Conservation (phyloP, 1,140 invertebrate species). For the Portunus trituberculatus region DNA sequence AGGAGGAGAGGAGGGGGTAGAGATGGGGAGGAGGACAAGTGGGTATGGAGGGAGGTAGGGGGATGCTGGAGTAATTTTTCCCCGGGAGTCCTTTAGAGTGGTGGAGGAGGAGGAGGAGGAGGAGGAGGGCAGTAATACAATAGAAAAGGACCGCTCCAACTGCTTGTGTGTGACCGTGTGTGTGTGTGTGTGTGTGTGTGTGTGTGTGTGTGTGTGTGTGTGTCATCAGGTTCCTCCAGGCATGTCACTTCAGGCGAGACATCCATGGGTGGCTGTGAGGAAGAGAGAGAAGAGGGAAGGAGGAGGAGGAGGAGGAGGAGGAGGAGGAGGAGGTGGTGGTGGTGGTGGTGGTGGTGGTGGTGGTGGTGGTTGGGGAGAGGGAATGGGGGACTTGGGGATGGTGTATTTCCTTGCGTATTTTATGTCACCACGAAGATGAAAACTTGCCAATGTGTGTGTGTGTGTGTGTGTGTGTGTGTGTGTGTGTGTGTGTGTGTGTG, state of each 20-base stretch:
- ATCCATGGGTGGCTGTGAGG: background rate
- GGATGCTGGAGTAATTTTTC: background rate
- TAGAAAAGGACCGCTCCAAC: conserved; percentile 8
- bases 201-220: too few relatives aligned
- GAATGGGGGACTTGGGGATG: background rate
- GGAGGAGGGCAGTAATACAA: background rate
- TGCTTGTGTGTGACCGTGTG: background rate
- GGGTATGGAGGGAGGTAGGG: background rate
- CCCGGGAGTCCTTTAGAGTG: background rate
- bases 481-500: background rate
- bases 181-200: background rate
- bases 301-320: too few relatives aligned
- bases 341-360: background rate
- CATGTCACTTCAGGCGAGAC: background rate
- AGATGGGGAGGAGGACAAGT: background rate
- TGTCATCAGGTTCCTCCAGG: background rate
- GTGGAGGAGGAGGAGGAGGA: background rate
- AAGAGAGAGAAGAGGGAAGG: background rate
- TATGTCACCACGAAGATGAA: conserved; percentile 50
- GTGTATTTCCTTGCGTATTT: background rate
- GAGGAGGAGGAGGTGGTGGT: background rate
- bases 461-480: conserved; percentile 51
- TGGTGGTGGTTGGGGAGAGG: background rate
- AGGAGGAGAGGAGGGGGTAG: background rate
- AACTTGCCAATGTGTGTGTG: conserved; percentile 41